Conservation (phyloP, 2,113 vertebrate genomes). For the Lates calcarifer region DNA sequence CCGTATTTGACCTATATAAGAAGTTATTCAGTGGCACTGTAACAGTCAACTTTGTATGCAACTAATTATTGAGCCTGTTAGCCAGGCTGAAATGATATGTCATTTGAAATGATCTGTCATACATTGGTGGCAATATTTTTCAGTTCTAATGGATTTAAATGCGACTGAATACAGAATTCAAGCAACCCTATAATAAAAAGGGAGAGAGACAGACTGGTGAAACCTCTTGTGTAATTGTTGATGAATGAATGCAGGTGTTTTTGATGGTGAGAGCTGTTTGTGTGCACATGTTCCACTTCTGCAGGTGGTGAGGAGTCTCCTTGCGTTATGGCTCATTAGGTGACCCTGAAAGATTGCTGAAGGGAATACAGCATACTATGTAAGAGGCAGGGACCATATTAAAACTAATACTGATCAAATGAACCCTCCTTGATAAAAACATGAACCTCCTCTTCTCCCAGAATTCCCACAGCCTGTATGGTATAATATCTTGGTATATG, state of each 20-base stretch:
- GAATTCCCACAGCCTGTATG: neutral
- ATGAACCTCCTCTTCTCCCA: neutral
- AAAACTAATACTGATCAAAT: conserved; percentile 1
- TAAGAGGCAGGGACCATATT: neutral
- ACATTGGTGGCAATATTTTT: neutral
- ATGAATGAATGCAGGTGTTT: conserved; percentile 71
- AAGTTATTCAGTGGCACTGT: neutral
- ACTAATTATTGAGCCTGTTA: no score
- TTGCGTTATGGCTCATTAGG: conserved; percentile 28
- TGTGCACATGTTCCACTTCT: conserved; percentile 34
- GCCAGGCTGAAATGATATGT: neutral
- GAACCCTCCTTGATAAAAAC: neutral
- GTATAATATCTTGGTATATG: neutral
- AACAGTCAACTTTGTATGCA: no score
- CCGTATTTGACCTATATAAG: neutral
- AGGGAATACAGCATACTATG: neutral
- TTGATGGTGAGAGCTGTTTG: conserved; percentile 18
- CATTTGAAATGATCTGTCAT: neutral
- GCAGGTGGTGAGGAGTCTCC: conserved; percentile 43
- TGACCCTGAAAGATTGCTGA: conserved; percentile 48
- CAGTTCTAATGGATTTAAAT: neutral
- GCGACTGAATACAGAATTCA: neutral
- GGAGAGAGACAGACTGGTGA: neutral
- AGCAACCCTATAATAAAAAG: neutral
- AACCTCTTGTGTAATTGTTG: conserved; percentile 45